Percentiles rank a stretch among this genome's conserved stretches.
phyloP scores from a whole-genome alignment of 2,113 vertebrate genomes.

The Gadus macrocephalus region DNA sequence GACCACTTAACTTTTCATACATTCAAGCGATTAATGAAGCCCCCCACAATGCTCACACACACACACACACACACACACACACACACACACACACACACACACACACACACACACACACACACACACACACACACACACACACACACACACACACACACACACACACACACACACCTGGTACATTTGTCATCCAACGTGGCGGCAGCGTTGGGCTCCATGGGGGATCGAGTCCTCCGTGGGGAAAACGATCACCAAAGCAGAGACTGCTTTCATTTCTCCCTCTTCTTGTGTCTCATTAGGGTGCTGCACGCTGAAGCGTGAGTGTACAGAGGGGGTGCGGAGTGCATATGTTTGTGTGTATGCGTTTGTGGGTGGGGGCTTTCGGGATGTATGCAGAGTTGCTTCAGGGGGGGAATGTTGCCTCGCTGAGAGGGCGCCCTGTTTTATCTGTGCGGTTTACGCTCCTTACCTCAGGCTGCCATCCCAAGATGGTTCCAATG shows the following conservation, averaged over 20 bases:
- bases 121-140: neutral
- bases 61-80: neutral
- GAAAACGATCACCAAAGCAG: neutral
- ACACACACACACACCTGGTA: constrained; percentile 1
- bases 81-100: constrained; percentile 3
- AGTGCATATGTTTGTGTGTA: too few relatives aligned
- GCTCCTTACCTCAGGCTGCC: too few relatives aligned
- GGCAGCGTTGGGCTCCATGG: neutral
- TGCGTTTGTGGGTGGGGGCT: too few relatives aligned
- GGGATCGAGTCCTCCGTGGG: neutral
- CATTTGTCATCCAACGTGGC: too few relatives aligned
- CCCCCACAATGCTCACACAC: neutral
- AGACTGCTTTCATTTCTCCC: neutral
- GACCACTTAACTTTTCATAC: neutral
- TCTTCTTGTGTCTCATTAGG: neutral
- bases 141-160: neutral
- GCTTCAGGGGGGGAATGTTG: too few relatives aligned
- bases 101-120: constrained; percentile 9
- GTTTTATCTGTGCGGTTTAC: too few relatives aligned
- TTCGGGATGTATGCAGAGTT: too few relatives aligned
- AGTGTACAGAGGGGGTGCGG: neutral
- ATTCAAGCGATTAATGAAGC: neutral
- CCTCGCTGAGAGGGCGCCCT: too few relatives aligned
- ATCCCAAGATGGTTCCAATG: too few relatives aligned
- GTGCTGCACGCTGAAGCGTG: neutral